These are phyloP conservation scores for Scaptomyza hsui DNA, from an alignment of 1,140 invertebrate species.

Conservation along the genomic window DNA sequence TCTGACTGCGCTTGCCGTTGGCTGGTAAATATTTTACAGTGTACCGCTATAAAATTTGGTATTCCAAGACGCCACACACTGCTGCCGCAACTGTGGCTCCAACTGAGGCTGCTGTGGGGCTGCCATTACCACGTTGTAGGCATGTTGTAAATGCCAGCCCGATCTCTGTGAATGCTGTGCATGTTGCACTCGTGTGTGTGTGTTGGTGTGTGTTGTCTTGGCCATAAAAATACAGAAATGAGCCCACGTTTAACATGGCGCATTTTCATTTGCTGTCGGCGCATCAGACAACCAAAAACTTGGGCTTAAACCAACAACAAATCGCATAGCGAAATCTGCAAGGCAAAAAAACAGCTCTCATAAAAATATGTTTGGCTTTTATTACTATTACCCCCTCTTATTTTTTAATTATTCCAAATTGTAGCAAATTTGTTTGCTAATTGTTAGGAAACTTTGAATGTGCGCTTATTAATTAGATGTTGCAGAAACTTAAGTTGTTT, in stretches of 20 bases:
- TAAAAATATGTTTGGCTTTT: constrained; percentile 23
- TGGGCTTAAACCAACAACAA: constrained; percentile 21
- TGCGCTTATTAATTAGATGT: too few species aligned
- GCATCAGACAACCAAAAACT: constrained; percentile 56
- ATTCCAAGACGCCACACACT: constrained; percentile 69
- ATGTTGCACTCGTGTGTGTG: constrained; percentile 46
- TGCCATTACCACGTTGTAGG: constrained; percentile 80
- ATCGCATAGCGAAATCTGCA: constrained; percentile 25
- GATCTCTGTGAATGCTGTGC: constrained; percentile 53
- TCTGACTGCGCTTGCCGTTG: constrained; percentile 12
- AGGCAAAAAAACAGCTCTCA: constrained; percentile 4
- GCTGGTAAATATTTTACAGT: constrained; percentile 72
- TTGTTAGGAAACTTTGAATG: not conserved
- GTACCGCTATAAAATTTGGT: constrained; percentile 82
- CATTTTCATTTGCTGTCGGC: constrained; percentile 67
- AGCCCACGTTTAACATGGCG: constrained; percentile 79
- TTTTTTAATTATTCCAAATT: constrained; percentile 23
- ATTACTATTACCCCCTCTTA: constrained; percentile 6
- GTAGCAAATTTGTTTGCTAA: constrained; percentile 19
- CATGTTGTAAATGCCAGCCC: constrained; percentile 79
- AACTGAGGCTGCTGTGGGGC: constrained; percentile 20
- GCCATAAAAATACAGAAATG: constrained; percentile 74
- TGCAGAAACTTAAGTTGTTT: not conserved
- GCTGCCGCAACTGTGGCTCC: not conserved
- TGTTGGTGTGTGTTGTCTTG: constrained; percentile 53